Base-by-base conservation (phyloP, 2,797 vertebrate genomes). In the Okamejei kenojei region DNA sequence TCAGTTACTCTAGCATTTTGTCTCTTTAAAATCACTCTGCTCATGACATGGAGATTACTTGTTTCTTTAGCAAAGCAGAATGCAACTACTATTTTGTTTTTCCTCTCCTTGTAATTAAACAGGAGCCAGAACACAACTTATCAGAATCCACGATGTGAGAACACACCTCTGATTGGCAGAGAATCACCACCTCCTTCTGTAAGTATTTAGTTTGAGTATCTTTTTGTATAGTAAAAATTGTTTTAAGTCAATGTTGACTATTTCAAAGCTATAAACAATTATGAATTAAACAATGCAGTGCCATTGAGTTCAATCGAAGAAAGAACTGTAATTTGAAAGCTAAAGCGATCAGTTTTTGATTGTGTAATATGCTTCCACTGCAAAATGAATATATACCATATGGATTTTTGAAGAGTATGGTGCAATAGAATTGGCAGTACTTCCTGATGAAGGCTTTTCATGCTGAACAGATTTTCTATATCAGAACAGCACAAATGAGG, bases 101-200 rank as follows among this genome's bases (percentile, higher is more conserved):
- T 8, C 23, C 23, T 74, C 68, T 74, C 32, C 38, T 29, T 68
- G 0, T 91, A 73, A 45, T 94, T 93, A 94, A 81, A 93, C 95
- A 99, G 98, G 98, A 98, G 97, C 95, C 99, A 99, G 97, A 99
- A 99, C 94, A 97, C 98, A 96, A 99, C 99, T 96, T 99, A 99
- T 96, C 98, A 98, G 97, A 99, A 98, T 94, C 98, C 98, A 65
- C 98, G 98, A 95, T 99, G 98, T 95, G 98, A 99, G 97, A 99
- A 99, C 96, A 99, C 98, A 13, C 99, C 99, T 74, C 97, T 99
- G 97, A 99, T 99, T 93, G 98, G 98, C 95, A 97, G 98, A 93
- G 98, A 99, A 96, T 99, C 98, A 95, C 99, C 99, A 94, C 99
- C 99, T 93, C 99, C 99, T 94, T 98, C 98, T 95, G 99, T 99